Evolutionary conservation across 1,140 invertebrate species (phyloP).

Genomic region (Chlorops oryzae): DNA sequence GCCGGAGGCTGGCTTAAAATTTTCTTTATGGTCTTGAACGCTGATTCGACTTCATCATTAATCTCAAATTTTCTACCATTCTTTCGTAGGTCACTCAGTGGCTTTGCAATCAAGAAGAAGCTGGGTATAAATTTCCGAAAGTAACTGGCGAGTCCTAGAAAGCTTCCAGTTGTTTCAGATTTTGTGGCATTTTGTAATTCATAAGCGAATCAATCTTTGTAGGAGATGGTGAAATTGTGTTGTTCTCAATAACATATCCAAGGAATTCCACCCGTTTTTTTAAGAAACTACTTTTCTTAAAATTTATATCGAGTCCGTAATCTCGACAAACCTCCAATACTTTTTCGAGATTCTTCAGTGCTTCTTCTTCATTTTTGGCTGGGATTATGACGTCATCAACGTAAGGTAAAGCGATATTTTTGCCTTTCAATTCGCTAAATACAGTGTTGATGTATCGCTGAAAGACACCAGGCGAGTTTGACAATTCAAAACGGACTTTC

Average conservation of each 20-base stretch:
- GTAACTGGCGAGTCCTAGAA: too few species aligned
- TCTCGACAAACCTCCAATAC: slow-evolving; percentile 25
- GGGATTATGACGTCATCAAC: slow-evolving; percentile 14
- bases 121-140: slow-evolving; percentile 34
- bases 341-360: slow-evolving; percentile 12
- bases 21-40: slow-evolving; percentile 13
- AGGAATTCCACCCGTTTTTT: slow-evolving; percentile 19
- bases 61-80: slow-evolving; percentile 11
- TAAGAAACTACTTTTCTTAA: slow-evolving; percentile 41
- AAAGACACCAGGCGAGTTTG: slow-evolving; percentile 44
- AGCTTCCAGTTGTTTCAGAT: too few species aligned
- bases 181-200: slow-evolving; percentile 16
- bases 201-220: slow-evolving; percentile 29
- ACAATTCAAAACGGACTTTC: slow-evolving; percentile 49
- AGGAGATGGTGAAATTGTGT: slow-evolving; percentile 21
- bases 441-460: slow-evolving; percentile 43
- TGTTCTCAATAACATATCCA: slow-evolving; percentile 18
- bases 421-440: slow-evolving; percentile 19
- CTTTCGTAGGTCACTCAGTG: slow-evolving; percentile 19
- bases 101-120: slow-evolving; percentile 28
- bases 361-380: not conserved
- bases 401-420: slow-evolving; percentile 1
- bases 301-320: slow-evolving; percentile 39
- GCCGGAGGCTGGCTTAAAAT: slow-evolving; percentile 10
- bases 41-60: not conserved